Evolutionary conservation across 2,797 vertebrate genomes (phyloP).

Genomic region (Salmo trutta): DNA sequence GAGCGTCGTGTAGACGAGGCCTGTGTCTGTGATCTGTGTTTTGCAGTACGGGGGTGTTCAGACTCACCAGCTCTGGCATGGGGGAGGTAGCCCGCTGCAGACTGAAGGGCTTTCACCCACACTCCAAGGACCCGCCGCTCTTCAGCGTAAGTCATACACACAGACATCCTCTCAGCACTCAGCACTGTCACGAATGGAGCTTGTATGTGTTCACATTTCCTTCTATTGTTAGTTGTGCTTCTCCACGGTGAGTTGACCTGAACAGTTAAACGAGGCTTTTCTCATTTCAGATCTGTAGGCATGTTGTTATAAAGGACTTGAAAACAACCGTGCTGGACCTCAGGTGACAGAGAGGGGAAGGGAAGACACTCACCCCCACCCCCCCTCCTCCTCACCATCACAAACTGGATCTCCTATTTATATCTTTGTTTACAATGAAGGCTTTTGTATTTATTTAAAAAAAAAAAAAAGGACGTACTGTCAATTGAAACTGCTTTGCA

Average conservation of each 20-base stretch:
- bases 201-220: not conserved
- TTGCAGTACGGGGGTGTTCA: constrained; percentile 87
- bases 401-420: constrained; percentile 30
- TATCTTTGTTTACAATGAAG: constrained; percentile 52
- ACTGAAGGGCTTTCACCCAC: constrained; percentile 94
- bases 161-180: not conserved
- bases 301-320: constrained; percentile 84
- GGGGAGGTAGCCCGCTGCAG: constrained; percentile 87
- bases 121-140: constrained; percentile 88
- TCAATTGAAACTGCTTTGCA: constrained; percentile 42
- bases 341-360: constrained; percentile 81
- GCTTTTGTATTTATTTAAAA: constrained; percentile 65
- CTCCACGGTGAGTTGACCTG: not conserved
- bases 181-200: not conserved
- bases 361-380: not conserved
- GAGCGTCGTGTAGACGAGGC: not conserved
- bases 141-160: constrained; percentile 83
- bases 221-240: not conserved
- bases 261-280: not conserved
- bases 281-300: constrained; percentile 83
- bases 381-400: not conserved
- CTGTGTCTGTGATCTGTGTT: constrained; percentile 36
- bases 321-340: constrained; percentile 88
- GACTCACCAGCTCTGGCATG: constrained; percentile 87
- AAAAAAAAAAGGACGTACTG: constrained; percentile 58